Conservation (phyloP, 2,113 vertebrate species). For the Sylvilagus bachmani region DNA sequence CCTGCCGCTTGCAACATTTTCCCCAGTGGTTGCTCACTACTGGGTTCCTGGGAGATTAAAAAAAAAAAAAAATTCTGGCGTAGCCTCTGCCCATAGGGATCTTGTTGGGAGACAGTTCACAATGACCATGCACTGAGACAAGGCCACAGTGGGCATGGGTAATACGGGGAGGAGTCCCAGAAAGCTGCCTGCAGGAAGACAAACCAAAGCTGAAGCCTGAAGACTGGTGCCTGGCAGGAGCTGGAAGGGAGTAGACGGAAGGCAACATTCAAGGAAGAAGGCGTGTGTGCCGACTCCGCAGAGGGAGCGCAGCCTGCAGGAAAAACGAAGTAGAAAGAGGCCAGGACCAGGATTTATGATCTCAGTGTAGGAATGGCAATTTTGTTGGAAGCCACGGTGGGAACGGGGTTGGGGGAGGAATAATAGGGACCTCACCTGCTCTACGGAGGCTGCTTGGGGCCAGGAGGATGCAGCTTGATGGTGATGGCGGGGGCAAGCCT, state of each 20-base stretch:
- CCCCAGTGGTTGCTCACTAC: background rate
- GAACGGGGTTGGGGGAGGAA: too few species aligned
- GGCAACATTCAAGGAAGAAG: background rate
- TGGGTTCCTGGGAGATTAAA: background rate
- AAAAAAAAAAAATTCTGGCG: background rate
- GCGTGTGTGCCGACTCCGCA: background rate
- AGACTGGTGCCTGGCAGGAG: background rate
- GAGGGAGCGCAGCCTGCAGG: background rate
- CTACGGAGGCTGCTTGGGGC: background rate
- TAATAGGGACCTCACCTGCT: background rate
- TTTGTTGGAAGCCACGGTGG: too few species aligned
- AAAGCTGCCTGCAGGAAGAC: constrained; percentile 30
- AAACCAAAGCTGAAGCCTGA: background rate
- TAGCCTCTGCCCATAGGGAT: background rate
- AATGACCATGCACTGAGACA: background rate
- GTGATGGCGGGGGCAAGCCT: too few species aligned
- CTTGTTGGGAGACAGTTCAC: background rate
- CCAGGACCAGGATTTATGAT: background rate
- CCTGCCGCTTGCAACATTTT: background rate
- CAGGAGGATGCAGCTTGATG: background rate
- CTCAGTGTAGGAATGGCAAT: background rate
- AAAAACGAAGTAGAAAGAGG: background rate
- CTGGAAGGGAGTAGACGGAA: too few species aligned
- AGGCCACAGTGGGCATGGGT: background rate
- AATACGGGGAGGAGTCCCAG: background rate